Evolutionary conservation across 2,113 vertebrate species (phyloP), one percentile per base, ranked within the genome.

Genomic region (Stigmatopora argus): DNA sequence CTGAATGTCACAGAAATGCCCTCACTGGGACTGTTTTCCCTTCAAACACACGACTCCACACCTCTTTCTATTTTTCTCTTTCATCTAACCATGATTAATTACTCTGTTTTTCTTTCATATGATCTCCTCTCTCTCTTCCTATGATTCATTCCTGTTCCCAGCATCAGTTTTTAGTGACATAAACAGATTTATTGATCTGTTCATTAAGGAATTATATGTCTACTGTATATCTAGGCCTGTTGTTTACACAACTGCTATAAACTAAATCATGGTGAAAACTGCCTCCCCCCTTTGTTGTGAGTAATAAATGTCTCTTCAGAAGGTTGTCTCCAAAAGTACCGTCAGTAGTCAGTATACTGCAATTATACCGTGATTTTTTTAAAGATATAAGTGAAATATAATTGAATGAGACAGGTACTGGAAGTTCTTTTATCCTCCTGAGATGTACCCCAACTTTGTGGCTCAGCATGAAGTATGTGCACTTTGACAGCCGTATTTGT

Each of bases 401-500:
- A 80, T 72, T 51, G 23, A 55, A 76, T 59, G 52, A 77, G 78
- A 86, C 78, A 78, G 71, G 74, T 21, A 6, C 64, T 76, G 74
- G 82, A 87, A 79, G 69, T 67, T 44, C 61, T 72, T 73, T 74
- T 64, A 72, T 46, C 64, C 70, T 70, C 72, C 64, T 34, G 53
- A 78, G 77, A 80, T 73, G 64, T 60, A 75, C 61, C 66, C 65
- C 62, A 56, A 68, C 70, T 61, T 62, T 62, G 38, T 34, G 51
- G 69, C 69, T 65, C 77, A 64, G 73, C 70, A 47, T 56, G 71
- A 55, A 70, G 64, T 52, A 41, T 67, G 72, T 78, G 71, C 61
- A 70, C 56, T 78, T 76, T 84, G 78, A 86, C 51, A 53, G 77
- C 65, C 82, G 80, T 70, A 74, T 85, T 56, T 81, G 83, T 61